Evolutionary conservation across 1,140 invertebrate species (phyloP), one percentile per base, ranked within the genome.

Genomic region (Cataglyphis hispanica): DNA sequence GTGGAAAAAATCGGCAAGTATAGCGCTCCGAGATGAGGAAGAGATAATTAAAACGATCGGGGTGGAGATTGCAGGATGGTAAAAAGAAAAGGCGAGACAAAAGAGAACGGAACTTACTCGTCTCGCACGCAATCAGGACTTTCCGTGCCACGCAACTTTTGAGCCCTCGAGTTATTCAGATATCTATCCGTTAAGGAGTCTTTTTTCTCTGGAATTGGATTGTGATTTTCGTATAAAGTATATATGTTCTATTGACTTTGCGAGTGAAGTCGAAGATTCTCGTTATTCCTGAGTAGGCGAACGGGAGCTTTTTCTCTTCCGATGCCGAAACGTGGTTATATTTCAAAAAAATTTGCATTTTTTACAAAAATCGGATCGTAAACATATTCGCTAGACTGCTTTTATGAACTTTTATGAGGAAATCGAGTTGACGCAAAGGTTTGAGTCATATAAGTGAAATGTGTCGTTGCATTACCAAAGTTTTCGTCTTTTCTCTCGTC

Each of bases 1-100:
- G 56, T 75, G 67, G 34, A 66, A 80, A 77, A 80, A 85, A 34
- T 53, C 22, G 13, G 66, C 31, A 84, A 80, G 67, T 80, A 80
- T 80, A 61, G 27, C 86, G 56, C 56, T 34, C 25, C 50, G 27
- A 64, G 27, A 64, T 80, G 11, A 22, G 31, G 46, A 61, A 56
- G 60, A 58, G 60, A 64, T 83, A 83, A 83, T 58, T 56, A 31
- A 61, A 53, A 60, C 25, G 53, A 63, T 53, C 27, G 25, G 0
- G 27, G 37, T n/a, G n/a, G 22, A 58, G 31, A 58, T 72, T 37
- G n/a, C 11, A 40, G 13, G 27, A 78, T 56, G 27, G 66, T 56
- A 19, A 22, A 27, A 8, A 13, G 22, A 40, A 22, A 22, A 60
- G 43, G 34, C 0, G 25, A 6, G 25, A 31, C 11, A 46, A 46